phyloP scores from a whole-genome alignment of 2,888 invertebrate species.

The Erynnis tages region DNA sequence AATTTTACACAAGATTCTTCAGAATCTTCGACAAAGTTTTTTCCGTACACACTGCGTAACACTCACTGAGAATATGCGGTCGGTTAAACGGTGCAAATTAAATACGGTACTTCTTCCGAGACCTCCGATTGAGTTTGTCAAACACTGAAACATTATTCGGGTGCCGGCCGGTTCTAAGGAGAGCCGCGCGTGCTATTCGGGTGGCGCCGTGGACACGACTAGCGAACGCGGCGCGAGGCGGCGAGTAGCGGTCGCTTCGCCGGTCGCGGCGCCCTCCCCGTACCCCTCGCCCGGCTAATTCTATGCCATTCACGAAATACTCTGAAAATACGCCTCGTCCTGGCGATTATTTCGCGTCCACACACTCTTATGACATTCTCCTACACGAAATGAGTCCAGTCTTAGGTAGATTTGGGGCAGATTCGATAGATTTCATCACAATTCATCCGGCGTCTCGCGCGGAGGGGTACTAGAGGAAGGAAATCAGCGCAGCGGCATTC shows the following conservation, averaged over 20 bases:
- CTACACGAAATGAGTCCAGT: constrained; percentile 25
- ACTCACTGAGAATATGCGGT: constrained; percentile 81
- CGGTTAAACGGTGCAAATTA: constrained; percentile 78
- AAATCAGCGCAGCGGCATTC: constrained; percentile 66
- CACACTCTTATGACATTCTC: constrained; percentile 28
- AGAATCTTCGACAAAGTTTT: constrained; percentile 82
- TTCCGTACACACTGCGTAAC: constrained; percentile 81
- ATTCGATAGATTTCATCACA: constrained; percentile 33
- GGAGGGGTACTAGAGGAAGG: constrained; percentile 61
- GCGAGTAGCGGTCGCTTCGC: constrained; percentile 42
- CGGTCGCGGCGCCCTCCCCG: constrained; percentile 45
- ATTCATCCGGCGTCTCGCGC: constrained; percentile 50
- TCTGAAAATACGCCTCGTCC: constrained; percentile 62
- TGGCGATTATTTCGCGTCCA: constrained; percentile 35
- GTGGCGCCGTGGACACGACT: constrained; percentile 77
- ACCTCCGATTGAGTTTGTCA: constrained; percentile 80
- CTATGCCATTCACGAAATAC: constrained; percentile 69
- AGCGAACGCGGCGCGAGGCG: constrained; percentile 41
- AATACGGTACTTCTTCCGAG: constrained; percentile 78
- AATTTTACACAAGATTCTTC: constrained; percentile 81
- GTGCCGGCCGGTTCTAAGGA: constrained; percentile 75
- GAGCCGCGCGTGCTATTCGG: constrained; percentile 76
- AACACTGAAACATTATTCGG: constrained; percentile 82
- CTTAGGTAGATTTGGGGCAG: constrained; percentile 27
- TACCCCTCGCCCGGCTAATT: constrained; percentile 52